Evolutionary conservation across 37 sponge, comb jelly and placozoan species (phyloP).

Genomic region (Aphrocallistes beatrix): DNA sequence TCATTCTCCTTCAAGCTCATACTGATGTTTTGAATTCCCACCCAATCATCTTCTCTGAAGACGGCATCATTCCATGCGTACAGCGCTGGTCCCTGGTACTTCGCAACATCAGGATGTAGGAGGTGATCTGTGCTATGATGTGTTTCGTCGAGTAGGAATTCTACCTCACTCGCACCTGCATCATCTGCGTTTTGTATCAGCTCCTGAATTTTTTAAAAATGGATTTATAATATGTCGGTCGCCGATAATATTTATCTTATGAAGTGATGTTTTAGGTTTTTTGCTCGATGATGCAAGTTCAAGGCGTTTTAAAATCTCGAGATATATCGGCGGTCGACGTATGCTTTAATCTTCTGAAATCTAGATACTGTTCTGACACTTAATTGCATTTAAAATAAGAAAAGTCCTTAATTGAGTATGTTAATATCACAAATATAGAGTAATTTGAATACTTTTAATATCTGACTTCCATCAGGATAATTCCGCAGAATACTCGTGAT

Average conservation of each 20-base stretch:
- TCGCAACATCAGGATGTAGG: background rate
- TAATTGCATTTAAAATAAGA: no score
- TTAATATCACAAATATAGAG: no score
- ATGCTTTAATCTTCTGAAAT: no score
- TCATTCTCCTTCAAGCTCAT: background rate
- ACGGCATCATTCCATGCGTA: background rate
- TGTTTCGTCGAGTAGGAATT: background rate
- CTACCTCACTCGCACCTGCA: background rate
- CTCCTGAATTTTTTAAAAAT: no score
- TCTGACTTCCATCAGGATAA: conserved; percentile 7
- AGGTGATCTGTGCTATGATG: background rate
- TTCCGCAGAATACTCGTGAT: background rate
- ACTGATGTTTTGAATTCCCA: background rate
- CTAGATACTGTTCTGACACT: no score
- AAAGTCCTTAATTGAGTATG: no score
- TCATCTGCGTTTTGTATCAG: conserved; percentile 12
- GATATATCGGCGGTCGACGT: no score
- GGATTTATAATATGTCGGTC: no score
- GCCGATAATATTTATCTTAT: no score
- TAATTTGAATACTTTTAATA: background rate
- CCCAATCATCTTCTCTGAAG: background rate
- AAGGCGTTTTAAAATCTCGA: no score
- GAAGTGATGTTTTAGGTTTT: no score
- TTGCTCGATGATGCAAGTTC: no score
- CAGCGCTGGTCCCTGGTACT: background rate